Percentiles rank a stretch among this genome's conserved stretches.
phyloP scores from a whole-genome alignment of 2,888 invertebrate genomes.

The Andrena bicolor region DNA sequence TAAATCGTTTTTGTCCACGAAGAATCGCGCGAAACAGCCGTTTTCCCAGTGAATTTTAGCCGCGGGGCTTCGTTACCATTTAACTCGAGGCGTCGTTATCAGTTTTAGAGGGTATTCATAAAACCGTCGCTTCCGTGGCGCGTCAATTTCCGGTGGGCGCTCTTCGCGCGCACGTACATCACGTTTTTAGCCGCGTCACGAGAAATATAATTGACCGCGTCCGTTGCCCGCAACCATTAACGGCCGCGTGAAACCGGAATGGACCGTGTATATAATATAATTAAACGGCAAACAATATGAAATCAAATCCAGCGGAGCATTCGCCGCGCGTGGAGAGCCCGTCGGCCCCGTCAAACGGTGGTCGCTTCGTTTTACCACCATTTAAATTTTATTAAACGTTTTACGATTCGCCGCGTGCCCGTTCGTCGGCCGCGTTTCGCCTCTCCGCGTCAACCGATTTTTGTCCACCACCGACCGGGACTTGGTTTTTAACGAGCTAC shows the following conservation, averaged over 20 bases:
- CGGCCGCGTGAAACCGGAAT: constrained; percentile 54
- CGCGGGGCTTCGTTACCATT: constrained; percentile 5
- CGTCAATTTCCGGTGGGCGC: constrained; percentile 32
- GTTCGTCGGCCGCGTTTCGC: constrained; percentile 41
- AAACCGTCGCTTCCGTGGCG: constrained; percentile 23
- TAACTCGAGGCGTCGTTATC: constrained; percentile 21
- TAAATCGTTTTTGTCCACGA: constrained; percentile 8
- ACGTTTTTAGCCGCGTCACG: constrained; percentile 52
- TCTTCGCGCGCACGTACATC: constrained; percentile 17
- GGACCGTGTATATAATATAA: constrained; percentile 68
- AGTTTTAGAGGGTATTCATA: constrained; percentile 23
- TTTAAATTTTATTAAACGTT: constrained; percentile 77
- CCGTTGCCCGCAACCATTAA: constrained; percentile 67
- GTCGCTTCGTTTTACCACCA: constrained; percentile 60
- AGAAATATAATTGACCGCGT: constrained; percentile 68
- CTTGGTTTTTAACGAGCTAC: constrained; percentile 42
- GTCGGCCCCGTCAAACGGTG: constrained; percentile 36
- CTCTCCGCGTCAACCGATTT: constrained; percentile 28
- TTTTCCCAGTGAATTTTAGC: background rate
- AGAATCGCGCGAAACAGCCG: background rate
- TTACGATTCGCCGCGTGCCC: constrained; percentile 69
- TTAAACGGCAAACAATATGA: constrained; percentile 76
- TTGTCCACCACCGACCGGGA: constrained; percentile 18
- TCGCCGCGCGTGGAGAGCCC: constrained; percentile 18
- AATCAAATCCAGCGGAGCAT: constrained; percentile 72